phyloP scores from a whole-genome alignment of 2,888 invertebrate genomes.

The Petrophora chlorosata region DNA sequence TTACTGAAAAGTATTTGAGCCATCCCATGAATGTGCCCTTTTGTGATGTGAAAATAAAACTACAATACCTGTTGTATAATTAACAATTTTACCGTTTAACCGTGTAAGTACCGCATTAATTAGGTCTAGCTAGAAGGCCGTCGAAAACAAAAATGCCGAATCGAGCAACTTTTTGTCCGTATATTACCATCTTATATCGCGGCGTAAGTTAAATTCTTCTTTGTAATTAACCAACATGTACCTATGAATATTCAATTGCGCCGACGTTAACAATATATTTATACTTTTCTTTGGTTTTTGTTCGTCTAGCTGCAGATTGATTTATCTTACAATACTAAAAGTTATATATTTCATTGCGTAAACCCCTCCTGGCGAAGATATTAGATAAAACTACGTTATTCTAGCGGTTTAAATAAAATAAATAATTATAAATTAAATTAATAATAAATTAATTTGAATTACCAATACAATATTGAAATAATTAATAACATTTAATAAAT shows the following conservation, averaged over 20 bases:
- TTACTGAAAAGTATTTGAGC: no score
- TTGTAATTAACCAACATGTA: slow-evolving; percentile 10
- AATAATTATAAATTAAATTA: no score
- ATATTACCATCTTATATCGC: slow-evolving; percentile 8
- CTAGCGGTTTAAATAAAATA: no score
- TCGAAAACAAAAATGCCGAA: slow-evolving; percentile 8
- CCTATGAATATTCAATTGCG: slow-evolving; percentile 12
- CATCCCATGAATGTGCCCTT: no score
- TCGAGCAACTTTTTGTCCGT: slow-evolving; percentile 11
- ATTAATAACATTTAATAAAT: no score
- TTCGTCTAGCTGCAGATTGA: background rate
- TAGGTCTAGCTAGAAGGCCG: background rate
- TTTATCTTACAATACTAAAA: background rate
- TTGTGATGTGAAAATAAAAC: no score
- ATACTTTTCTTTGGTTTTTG: background rate
- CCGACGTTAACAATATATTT: slow-evolving; percentile 6
- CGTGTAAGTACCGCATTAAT: background rate
- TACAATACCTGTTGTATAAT: no score
- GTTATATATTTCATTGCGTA: background rate
- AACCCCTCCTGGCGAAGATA: background rate
- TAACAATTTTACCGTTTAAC: background rate
- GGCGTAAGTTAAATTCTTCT: slow-evolving; percentile 13
- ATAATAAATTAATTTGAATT: no score
- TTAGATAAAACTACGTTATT: no score
- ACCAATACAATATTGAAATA: no score